phyloP scores from a whole-genome alignment of 2,888 invertebrate species.

The Phortica magna region DNA sequence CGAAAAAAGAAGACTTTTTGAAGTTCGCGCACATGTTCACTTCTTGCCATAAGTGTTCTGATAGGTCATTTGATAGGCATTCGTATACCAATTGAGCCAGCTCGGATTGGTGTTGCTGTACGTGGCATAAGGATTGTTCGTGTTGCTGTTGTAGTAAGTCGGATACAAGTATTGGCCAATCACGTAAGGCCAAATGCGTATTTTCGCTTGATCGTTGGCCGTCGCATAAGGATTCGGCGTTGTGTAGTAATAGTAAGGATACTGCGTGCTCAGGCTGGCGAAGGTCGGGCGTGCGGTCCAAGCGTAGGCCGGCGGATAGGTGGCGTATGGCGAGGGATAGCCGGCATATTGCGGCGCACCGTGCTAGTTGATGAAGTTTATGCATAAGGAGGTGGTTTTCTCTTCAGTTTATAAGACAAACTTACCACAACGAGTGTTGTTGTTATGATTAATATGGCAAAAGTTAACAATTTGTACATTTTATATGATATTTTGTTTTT shows the following conservation, averaged over 20 bases:
- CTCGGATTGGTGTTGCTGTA: slow-evolving; percentile 46
- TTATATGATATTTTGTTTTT: not conserved
- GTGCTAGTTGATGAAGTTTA: not conserved
- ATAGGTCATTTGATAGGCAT: slow-evolving; percentile 45
- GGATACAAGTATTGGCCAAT: slow-evolving; percentile 67
- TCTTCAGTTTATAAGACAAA: too few species aligned
- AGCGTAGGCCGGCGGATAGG: slow-evolving; percentile 58
- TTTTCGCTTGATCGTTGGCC: slow-evolving; percentile 33
- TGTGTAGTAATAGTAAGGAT: slow-evolving; percentile 56
- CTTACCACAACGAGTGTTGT: not conserved
- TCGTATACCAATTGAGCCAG: slow-evolving; percentile 60
- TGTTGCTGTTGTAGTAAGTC: slow-evolving; percentile 58
- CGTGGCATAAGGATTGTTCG: slow-evolving; percentile 58
- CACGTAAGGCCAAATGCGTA: slow-evolving; percentile 70
- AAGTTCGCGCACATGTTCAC: slow-evolving; percentile 25
- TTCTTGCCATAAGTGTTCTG: slow-evolving; percentile 56
- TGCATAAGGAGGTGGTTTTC: not conserved
- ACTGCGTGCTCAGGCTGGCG: slow-evolving; percentile 57
- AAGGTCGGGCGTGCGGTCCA: slow-evolving; percentile 61
- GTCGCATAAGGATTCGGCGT: slow-evolving; percentile 45
- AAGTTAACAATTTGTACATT: not conserved
- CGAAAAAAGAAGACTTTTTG: not conserved
- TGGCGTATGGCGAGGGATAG: slow-evolving; percentile 44
- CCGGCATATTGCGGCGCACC: slow-evolving; percentile 49
- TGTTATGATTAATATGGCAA: not conserved